Base-by-base conservation (phyloP, 2,888 invertebrate species). In the Macrosoma leucophasiata region DNA sequence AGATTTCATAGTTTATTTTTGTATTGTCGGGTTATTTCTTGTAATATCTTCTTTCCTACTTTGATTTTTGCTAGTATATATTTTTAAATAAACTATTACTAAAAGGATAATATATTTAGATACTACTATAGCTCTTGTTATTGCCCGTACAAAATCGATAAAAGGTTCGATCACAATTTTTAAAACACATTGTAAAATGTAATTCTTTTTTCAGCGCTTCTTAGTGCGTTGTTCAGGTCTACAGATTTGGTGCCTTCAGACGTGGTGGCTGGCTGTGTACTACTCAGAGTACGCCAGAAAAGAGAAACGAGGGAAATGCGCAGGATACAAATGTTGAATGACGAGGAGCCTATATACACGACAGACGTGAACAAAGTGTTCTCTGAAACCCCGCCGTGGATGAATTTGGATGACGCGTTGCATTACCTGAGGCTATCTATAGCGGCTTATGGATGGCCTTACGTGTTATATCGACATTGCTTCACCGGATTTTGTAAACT, bases 181-280 rank as follows among this genome's bases (percentile, higher is more conserved):
- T n/a, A n/a, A n/a, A n/a, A n/a, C n/a, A n/a, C n/a, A n/a, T n/a
- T n/a, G n/a, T 9, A 14, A 18, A 12, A 18, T 10, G 5, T 18
- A 18, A 4, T 18, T 18, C 20, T 41, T 41, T 29, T 87, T 65
- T 26, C 85, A 87, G 90, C 90, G 46, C 75, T 95, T 5, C 85
- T 95, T 41, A 91, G 92, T 56, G 90, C 91, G 2, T 84, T 94
- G 41, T 94, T 95, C 70, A 86, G 95, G 55, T 93, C 93, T 44
- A 90, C 93, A 4, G 95, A 96, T 71, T 77, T 96, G 21, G 95
- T 96, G 1, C 92, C 95, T 0, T 93, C 95, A 0, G 97, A 96
- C 67, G 89, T 96, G 9, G 89, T 94, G 34, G 95, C 95, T 7
- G 96, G 95, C 7, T 89, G 94, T 55, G 89, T 96, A 12, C 86